Evolutionary conservation across 2,797 vertebrate species (phyloP).

Genomic region (Botia almorhae): DNA sequence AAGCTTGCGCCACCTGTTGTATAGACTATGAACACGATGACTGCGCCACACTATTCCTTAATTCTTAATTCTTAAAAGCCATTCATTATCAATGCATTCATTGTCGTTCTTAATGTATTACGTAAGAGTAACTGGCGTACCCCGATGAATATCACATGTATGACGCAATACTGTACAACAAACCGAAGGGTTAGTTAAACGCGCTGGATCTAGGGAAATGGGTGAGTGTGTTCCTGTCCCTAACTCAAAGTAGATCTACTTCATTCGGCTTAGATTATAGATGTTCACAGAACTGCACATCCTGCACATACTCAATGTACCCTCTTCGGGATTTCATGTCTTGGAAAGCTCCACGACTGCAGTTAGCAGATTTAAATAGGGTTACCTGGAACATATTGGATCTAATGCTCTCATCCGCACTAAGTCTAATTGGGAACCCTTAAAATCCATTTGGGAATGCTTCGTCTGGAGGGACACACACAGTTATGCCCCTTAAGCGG

Average conservation of each 20-base stretch:
- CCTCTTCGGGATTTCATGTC: constrained; percentile 54
- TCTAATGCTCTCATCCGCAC: constrained; percentile 69
- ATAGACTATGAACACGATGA: background rate
- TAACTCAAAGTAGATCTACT: constrained; percentile 16
- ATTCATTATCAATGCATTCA: too few relatives aligned
- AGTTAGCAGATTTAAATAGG: constrained; percentile 70
- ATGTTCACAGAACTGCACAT: constrained; percentile 31
- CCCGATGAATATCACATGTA: background rate
- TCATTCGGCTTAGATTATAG: constrained; percentile 10
- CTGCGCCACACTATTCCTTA: background rate
- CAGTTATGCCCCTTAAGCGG: constrained; percentile 58
- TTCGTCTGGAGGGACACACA: constrained; percentile 54
- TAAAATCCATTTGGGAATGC: constrained; percentile 55
- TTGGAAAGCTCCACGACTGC: constrained; percentile 63
- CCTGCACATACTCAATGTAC: constrained; percentile 41
- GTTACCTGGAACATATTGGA: constrained; percentile 71
- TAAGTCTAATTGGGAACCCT: constrained; percentile 68
- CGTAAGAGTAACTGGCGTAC: too few relatives aligned
- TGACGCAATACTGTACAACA: background rate
- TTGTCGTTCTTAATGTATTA: background rate
- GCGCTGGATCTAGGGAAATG: background rate
- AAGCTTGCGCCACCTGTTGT: background rate
- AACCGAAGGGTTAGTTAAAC: background rate
- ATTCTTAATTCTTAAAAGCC: background rate
- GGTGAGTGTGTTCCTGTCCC: constrained; percentile 22